Base-by-base conservation (phyloP, 2,797 vertebrate species). In the Enteromius thamalakanensis region DNA sequence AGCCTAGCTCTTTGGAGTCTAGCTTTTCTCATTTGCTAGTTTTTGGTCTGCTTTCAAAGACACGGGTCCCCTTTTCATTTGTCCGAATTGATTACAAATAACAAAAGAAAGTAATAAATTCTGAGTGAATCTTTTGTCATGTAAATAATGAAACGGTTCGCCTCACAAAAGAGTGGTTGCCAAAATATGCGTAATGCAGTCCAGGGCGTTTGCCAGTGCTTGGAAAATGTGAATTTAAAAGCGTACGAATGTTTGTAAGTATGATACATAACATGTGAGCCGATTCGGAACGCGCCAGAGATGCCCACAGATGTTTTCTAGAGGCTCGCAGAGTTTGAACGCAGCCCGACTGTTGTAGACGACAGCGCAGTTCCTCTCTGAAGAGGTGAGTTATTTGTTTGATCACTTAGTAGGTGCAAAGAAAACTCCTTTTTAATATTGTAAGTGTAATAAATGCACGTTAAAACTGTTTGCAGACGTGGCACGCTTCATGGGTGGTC, bases 51-150 rank as follows among this genome's bases (percentile, higher is more conserved):
- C 9, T 26, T 69, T 51, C 32, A 79, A n/a, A 37, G 32, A 55
- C 29, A 40, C 11, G 34, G 34, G 34, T 29, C 5, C 51, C 64
- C 34, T 74, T 82, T 82, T 69, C 62, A 17, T 69, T 69, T 11
- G n/a, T 76, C 49, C 49, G 68, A 21, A 26, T 47, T 79, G 79
- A 84, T 81, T 19, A 40, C 45, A 82, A 53, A 55, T 67, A 67
- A 83, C 49, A 69, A 77, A 83, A 77, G 64, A 76, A 83, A 83
- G 49, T 83, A 69, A 47, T 83, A 77, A 58, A 83, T 77, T 77
- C 72, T 42, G 17, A 68, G 60, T 9, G 34, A 42, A 58, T n/a
- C 72, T 60, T 34, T 83, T 83, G 49, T 83, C 21, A 83, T 83
- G 81, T 55, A 82, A 82, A 82, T 83, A 51, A 69, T 60, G 26